Evolutionary conservation across 2,797 vertebrate genomes (phyloP), one percentile per base, ranked within the genome.

Genomic region (Enteromius trimaculatus): DNA sequence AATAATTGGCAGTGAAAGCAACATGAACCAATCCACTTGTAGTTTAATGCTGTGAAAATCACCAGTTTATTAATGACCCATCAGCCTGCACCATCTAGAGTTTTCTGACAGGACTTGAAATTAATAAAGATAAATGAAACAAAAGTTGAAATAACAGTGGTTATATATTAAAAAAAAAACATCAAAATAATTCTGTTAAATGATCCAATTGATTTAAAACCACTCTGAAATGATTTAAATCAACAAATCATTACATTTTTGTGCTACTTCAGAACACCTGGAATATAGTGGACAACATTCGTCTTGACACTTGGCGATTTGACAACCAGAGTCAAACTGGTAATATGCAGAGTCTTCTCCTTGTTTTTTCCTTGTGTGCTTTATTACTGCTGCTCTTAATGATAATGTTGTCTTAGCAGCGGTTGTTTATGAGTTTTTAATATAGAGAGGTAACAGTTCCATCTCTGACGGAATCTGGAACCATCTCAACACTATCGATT

Each of bases 391-490:
- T 64, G 11, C 31, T 51, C 6, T 31, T 64, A 53, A 76, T 66
- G 60, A 11, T 81, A 81, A 81, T 81, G 23, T 44, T 76, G 34
- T 68, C 47, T 53, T 42, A 55, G 34, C 47, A 16, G 42, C 11
- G 47, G 55, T 31, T 82, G 31, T 83, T 77, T 83, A 58, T 83
- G 8, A 39, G 71, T 76, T 82, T 66, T 66, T 68, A 77, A 82
- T 23, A 69, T 47, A 26, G 21, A 75, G 23, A 77, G 19, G 65
- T 55, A 42, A 76, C 37, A 70, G 39, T 42, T 77, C 77, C 21
- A 70, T 62, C 64, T 47, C 39, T 34, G 47, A 68, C 21, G 0
- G 39, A 83, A 77, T 66, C 26, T 70, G 51, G 49, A 58, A 60
- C 29, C 39, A 70, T 62, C 74, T 60, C 34, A 16, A 47, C 8